Evolutionary conservation across 2,113 vertebrate genomes (phyloP), one percentile per base, ranked within the genome.

Genomic region (Tetraodon nigroviridis): DNA sequence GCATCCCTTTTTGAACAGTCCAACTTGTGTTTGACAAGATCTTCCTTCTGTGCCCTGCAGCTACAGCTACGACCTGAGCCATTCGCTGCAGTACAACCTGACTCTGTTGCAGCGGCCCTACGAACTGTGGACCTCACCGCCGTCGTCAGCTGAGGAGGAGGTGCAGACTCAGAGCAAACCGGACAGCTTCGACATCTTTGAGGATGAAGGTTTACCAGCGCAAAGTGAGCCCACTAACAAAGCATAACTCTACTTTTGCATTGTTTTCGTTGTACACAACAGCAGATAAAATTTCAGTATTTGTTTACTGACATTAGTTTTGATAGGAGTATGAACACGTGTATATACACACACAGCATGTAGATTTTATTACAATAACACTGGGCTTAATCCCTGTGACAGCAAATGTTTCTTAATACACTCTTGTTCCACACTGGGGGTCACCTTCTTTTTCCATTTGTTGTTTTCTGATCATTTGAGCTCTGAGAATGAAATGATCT

Each of bases 131-230:
- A 52, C 60, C 12, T 62, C 79, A 2, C 51, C 37, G 13, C 45
- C 41, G 0, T 52, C 78, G 6, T 40, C 69, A 0, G 4, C 53
- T 5, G 69, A 80, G 59, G 81, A 94, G 79, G 92, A 93, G 80
- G 91, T 87, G 6, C 82, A 79, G n/a, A 73, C 78, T 0, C 89
- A 91, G 64, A 83, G 78, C 32, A 89, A 91, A 44, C 95, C 94
- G 65, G 94, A 98, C 70, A 92, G 93, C 88, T 99, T 98, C 51
- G 97, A 99, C 85, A 99, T 99, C 87, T 99, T 98, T 88, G 97
- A 99, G 87, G 97, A 99, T 47, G 97, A 99, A 84, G 94, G 93
- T 42, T 82, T 96, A 61, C 84, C 92, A 24, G 91, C 91, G 10
- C 95, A 98, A 77, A 93, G 92, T 87, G 12, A 40, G 73, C 17